Conservation (phyloP, 2,888 invertebrate genomes). For the Achlya flavicornis region DNA sequence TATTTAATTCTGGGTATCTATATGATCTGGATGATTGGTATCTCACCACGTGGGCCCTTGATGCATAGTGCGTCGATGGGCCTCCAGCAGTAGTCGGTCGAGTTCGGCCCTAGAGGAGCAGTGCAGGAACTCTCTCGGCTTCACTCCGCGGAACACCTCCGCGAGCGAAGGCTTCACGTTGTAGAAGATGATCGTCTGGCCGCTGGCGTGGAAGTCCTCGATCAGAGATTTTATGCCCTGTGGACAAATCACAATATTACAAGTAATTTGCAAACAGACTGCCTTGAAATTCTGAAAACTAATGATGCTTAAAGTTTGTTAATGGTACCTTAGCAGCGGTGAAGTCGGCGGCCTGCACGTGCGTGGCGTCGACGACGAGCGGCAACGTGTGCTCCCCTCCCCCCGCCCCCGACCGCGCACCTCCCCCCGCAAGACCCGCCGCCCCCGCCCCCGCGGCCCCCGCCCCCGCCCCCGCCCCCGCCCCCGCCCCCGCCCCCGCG, state of each 20-base stretch:
- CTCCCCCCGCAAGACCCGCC: no score
- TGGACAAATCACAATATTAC: conserved; percentile 20
- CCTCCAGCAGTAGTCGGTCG: conserved; percentile 60
- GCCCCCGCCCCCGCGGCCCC: conserved; percentile 71
- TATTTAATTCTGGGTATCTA: no score
- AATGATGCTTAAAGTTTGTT: no score
- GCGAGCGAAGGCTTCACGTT: conserved; percentile 89
- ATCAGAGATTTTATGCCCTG: conserved; percentile 88
- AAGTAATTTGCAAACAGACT: no score
- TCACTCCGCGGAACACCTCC: conserved; percentile 87
- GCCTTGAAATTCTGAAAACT: no score
- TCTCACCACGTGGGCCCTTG: conserved; percentile 10
- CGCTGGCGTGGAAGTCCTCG: conserved; percentile 87
- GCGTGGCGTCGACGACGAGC: conserved; percentile 91
- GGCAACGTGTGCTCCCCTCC: conserved; percentile 49
- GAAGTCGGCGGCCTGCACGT: conserved; percentile 91
- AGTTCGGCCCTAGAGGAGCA: conserved; percentile 64
- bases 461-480: conserved; percentile 89
- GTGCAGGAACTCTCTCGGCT: conserved; percentile 87
- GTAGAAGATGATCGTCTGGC: conserved; percentile 88
- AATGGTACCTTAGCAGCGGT: conserved; percentile 87
- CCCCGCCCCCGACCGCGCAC: conserved; percentile 27
- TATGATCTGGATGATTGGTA: neutral
- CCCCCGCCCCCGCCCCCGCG: conserved; percentile 35
- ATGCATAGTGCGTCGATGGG: conserved; percentile 16